Conservation (phyloP, 2,113 vertebrate genomes). For the Solenodon paradoxus region DNA sequence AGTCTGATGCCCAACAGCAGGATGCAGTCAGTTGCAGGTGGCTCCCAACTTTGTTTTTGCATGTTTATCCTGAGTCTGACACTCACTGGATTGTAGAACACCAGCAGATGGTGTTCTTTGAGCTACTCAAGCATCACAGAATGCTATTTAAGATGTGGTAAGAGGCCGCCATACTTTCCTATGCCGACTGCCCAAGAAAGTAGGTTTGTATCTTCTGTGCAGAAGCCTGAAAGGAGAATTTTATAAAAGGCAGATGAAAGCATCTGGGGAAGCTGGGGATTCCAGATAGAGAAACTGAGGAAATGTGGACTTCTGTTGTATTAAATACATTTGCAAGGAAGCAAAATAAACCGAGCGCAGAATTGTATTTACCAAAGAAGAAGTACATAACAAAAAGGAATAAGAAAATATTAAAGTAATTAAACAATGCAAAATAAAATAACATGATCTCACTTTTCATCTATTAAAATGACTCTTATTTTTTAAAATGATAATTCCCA, state of each 20-base stretch:
- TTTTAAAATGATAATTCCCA: not conserved
- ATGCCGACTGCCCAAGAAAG: not conserved
- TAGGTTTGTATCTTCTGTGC: not conserved
- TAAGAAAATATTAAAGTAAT: not conserved
- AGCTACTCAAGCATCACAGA: not conserved
- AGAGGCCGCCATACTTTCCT: not conserved
- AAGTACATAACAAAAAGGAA: not conserved
- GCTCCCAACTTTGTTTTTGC: not conserved
- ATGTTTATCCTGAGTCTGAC: not conserved
- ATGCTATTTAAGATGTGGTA: not conserved
- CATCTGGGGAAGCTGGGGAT: not conserved
- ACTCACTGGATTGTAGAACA: not conserved
- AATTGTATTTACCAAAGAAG: not conserved
- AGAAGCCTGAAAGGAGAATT: not conserved
- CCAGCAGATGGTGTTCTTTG: no score
- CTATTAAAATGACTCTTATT: not conserved
- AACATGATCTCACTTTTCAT: not conserved
- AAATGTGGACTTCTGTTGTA: not conserved
- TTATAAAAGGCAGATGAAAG: not conserved
- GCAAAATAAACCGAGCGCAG: not conserved
- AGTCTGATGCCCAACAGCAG: not conserved
- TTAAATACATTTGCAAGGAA: not conserved
- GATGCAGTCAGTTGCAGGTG: no score
- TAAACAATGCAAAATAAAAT: not conserved
- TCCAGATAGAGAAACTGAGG: not conserved